These are phyloP conservation scores for Sakesphorus luctuosus DNA, from an alignment of 2,113 vertebrate genomes.

Conservation along the genomic window DNA sequence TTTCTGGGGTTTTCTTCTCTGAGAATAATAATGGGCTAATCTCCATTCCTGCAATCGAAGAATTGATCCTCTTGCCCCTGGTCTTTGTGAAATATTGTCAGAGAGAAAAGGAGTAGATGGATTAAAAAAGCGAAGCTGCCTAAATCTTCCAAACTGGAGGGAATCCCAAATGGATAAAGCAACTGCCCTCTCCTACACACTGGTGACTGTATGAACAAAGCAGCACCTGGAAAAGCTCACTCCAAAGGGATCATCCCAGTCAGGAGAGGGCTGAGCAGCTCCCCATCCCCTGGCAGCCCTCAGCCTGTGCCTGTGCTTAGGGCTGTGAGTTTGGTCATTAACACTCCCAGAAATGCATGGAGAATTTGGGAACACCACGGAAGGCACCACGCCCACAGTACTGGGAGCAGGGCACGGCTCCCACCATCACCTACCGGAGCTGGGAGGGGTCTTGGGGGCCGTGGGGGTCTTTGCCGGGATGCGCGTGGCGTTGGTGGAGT, in stretches of 20 bases:
- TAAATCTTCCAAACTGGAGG: background rate
- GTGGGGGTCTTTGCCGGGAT: constrained; percentile 84
- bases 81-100: constrained; percentile 3
- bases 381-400: fast-evolving
- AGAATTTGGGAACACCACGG: background rate
- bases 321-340: fast-evolving
- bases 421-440: constrained; percentile 61
- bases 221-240: background rate
- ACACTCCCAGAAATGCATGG: no score
- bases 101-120: constrained; percentile 5
- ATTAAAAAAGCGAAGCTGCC: constrained; percentile 17
- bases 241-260: background rate
- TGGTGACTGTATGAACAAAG: fast-evolving
- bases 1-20: constrained; percentile 29
- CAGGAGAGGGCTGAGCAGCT: background rate
- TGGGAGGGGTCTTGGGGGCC: constrained; percentile 79
- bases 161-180: background rate
- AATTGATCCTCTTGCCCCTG: constrained; percentile 40
- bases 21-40: constrained; percentile 10
- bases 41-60: constrained; percentile 9
- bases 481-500: constrained; percentile 81
- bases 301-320: background rate
- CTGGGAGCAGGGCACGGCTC: background rate
- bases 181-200: background rate
- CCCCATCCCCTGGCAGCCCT: fast-evolving